Conservation (phyloP, 2,888 invertebrate genomes). For the Rhabditoides inermis region DNA sequence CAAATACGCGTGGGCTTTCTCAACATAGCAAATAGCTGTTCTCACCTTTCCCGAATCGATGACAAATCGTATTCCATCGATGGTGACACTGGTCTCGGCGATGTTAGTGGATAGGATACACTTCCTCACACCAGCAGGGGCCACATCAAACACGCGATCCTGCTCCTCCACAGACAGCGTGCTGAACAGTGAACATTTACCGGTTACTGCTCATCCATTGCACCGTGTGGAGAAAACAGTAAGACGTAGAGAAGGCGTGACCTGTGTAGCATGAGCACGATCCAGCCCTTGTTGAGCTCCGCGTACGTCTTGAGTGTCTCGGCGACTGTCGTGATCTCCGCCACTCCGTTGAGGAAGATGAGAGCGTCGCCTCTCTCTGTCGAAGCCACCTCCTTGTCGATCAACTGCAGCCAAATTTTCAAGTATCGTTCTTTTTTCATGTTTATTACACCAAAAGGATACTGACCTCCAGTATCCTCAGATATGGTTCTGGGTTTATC, state of each 20-base stretch:
- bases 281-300: conserved; percentile 74
- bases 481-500: conserved; percentile 84
- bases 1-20: no score
- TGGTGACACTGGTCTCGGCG: conserved; percentile 95
- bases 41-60: conserved; percentile 79
- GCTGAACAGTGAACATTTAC: conserved; percentile 56
- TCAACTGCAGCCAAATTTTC: conserved; percentile 61
- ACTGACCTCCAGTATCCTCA: conserved; percentile 71
- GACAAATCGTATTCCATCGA: conserved; percentile 93
- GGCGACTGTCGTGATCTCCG: conserved; percentile 50
- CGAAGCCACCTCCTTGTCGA: conserved; percentile 77
- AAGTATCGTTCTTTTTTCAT: background rate
- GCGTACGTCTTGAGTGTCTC: conserved; percentile 63
- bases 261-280: conserved; percentile 76
- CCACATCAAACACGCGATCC: conserved; percentile 88
- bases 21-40: no score
- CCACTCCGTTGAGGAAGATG: conserved; percentile 75
- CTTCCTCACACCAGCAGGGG: conserved; percentile 86
- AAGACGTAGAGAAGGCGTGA: conserved; percentile 2
- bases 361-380: conserved; percentile 84
- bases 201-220: background rate
- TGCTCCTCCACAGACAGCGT: conserved; percentile 85
- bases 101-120: conserved; percentile 96
- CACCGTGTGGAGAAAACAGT: background rate
- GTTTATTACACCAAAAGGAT: background rate